Evolutionary conservation across 1,140 invertebrate genomes (phyloP).

Genomic region (Saccostrea cuccullata): DNA sequence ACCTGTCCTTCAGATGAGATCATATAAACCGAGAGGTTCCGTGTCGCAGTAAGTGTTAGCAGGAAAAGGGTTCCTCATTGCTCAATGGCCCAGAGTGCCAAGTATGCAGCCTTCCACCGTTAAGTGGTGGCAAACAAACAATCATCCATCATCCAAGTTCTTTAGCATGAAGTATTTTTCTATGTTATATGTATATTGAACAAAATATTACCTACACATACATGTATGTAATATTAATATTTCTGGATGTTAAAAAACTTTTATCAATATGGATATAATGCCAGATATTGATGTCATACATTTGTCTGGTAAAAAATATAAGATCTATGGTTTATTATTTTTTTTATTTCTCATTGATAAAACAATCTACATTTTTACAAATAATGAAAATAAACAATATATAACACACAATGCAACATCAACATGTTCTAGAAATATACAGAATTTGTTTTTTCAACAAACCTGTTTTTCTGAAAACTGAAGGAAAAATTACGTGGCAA

Average conservation of each 20-base stretch:
- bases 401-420: not conserved
- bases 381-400: slow-evolving; percentile 7
- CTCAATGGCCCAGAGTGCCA: too few species aligned
- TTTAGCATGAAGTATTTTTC: too few species aligned
- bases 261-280: not conserved
- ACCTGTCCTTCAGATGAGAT: too few species aligned
- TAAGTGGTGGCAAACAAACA: too few species aligned
- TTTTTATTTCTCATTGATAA: slow-evolving; percentile 6
- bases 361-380: slow-evolving; percentile 7
- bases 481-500: not conserved
- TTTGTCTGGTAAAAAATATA: not conserved
- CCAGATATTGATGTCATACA: not conserved
- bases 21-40: too few species aligned
- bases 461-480: not conserved
- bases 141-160: too few species aligned
- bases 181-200: too few species aligned
- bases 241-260: not conserved
- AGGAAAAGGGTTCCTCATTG: too few species aligned
- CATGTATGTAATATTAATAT: not conserved
- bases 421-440: not conserved
- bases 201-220: not conserved
- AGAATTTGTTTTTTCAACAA: not conserved
- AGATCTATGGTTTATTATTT: not conserved
- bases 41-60: too few species aligned
- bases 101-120: too few species aligned